Evolutionary conservation across 2,113 vertebrate genomes (phyloP).

Genomic region (Carassius auratus): DNA sequence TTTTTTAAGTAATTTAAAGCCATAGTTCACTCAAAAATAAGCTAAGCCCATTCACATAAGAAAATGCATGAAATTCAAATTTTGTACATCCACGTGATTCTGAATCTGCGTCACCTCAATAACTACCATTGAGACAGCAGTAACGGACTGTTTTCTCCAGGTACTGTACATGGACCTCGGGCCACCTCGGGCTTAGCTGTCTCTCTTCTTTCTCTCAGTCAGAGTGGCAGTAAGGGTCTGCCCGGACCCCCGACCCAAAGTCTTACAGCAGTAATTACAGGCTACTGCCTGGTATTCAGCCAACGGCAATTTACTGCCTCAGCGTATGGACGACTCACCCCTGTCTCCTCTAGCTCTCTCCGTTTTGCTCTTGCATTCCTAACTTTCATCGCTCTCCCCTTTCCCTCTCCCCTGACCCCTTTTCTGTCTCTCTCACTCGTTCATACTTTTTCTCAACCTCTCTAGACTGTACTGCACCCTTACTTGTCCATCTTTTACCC

Average conservation of each 20-base stretch:
- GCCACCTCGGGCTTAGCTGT: constrained; percentile 58
- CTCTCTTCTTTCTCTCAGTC: constrained; percentile 32
- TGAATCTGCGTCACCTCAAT: neutral
- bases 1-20: neutral
- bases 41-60: neutral
- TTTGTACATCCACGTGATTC: neutral
- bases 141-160: neutral
- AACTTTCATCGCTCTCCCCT: neutral
- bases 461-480: constrained; percentile 64
- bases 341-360: constrained; percentile 15
- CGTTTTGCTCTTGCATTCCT: neutral
- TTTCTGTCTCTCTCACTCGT: neutral
- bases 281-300: constrained; percentile 40
- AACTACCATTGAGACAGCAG: neutral
- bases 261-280: constrained; percentile 55
- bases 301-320: constrained; percentile 51
- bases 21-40: neutral
- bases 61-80: neutral
- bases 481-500: constrained; percentile 11
- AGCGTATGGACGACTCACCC: constrained; percentile 48
- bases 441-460: constrained; percentile 5
- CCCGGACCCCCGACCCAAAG: constrained; percentile 35
- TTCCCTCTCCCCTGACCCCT: neutral
- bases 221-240: constrained; percentile 32
- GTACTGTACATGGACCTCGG: neutral